A percentile compares a stretch with the other conserved stretches of the same genome.
phyloP scores from a whole-genome alignment of 2,113 vertebrate species.

The Dasypus novemcinctus region DNA sequence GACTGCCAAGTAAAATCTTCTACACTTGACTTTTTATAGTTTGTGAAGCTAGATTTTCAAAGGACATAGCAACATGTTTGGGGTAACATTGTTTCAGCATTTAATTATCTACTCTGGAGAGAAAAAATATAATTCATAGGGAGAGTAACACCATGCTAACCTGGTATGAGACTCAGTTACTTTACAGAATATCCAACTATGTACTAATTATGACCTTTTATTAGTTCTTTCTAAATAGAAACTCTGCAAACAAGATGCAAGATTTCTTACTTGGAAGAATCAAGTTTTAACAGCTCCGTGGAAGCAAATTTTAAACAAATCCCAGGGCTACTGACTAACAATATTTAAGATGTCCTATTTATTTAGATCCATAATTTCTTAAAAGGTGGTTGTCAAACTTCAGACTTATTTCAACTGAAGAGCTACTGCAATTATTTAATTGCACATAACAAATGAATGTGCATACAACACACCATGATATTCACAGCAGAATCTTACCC shows the following conservation, averaged over 20 bases:
- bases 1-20: background rate
- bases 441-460: slow-evolving; percentile 13
- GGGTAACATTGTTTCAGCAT: background rate
- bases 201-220: background rate
- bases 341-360: background rate
- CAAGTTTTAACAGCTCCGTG: background rate
- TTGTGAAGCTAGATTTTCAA: slow-evolving; percentile 1
- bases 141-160: background rate
- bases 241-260: background rate
- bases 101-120: background rate
- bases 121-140: background rate
- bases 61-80: background rate
- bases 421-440: slow-evolving; percentile 32
- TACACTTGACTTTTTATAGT: background rate
- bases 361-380: slow-evolving; percentile 37
- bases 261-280: background rate
- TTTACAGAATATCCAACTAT: background rate
- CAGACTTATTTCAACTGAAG: slow-evolving; percentile 32
- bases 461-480: background rate
- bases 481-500: background rate
- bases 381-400: background rate
- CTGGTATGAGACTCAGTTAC: background rate
- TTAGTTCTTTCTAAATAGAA: background rate
- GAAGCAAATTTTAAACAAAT: background rate
- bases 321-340: background rate